Percentiles rank a stretch among this genome's conserved stretches.
Evolutionary conservation across 2,888 invertebrate genomes (phyloP).

Genomic region (Steinernema carpocapsae): DNA sequence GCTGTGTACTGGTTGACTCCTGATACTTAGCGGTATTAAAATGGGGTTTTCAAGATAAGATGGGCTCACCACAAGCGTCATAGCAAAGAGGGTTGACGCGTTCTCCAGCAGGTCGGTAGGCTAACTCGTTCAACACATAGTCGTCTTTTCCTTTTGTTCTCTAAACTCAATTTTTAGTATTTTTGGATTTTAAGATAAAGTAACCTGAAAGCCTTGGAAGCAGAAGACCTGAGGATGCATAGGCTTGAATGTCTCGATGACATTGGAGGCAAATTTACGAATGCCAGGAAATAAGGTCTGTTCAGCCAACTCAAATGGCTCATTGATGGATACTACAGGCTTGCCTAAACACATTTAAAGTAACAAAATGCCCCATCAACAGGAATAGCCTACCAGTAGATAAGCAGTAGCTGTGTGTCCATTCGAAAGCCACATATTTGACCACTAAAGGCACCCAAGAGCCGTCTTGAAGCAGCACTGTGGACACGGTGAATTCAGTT

Average conservation of each 20-base stretch:
- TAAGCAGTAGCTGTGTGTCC: neutral
- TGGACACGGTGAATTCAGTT: slow-evolving; percentile 7
- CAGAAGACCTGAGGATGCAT: slow-evolving; percentile 13
- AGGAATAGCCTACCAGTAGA: neutral
- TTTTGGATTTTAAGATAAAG: neutral
- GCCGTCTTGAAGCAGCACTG: slow-evolving; percentile 11
- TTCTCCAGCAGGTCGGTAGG: slow-evolving; percentile 11
- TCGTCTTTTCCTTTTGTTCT: neutral
- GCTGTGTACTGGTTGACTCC: slow-evolving; percentile 16
- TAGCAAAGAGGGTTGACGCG: slow-evolving; percentile 1
- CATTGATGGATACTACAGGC: neutral
- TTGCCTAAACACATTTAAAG: neutral
- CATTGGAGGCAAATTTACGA: neutral
- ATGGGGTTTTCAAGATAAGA: neutral
- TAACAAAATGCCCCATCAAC: neutral
- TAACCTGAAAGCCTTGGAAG: slow-evolving; percentile 18
- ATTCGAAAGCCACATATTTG: slow-evolving; percentile 3
- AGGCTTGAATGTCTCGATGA: neutral
- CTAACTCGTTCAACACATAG: slow-evolving; percentile 8
- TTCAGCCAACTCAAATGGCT: neutral
- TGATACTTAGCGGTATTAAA: too few species aligned
- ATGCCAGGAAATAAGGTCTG: neutral
- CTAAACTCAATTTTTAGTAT: neutral
- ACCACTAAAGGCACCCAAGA: neutral
- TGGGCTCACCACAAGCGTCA: neutral